phyloP scores from a whole-genome alignment of 1,140 invertebrate species.

The Doryteuthis pealeii region DNA sequence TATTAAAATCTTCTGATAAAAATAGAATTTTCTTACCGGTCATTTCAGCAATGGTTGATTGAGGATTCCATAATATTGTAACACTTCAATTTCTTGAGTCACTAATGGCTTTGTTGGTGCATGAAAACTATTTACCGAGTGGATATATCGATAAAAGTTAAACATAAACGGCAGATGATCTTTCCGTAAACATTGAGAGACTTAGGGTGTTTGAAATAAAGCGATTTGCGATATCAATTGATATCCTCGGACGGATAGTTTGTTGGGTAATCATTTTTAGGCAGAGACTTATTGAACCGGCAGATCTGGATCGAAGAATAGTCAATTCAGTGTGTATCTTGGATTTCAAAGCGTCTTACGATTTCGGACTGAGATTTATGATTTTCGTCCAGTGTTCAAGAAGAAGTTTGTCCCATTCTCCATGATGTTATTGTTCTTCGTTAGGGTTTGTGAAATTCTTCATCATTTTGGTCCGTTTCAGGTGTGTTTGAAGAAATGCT shows the following conservation, averaged over 20 bases:
- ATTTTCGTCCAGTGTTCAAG: too few relatives aligned
- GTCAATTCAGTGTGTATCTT: background rate
- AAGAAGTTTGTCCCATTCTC: too few relatives aligned
- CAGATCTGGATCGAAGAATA: background rate
- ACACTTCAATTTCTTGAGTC: constrained; percentile 90
- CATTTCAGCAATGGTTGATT: constrained; percentile 80
- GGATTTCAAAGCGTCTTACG: too few relatives aligned
- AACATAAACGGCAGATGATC: constrained; percentile 97
- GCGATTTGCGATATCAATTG: constrained; percentile 82
- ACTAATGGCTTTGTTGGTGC: constrained; percentile 92
- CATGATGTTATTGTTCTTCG: too few relatives aligned
- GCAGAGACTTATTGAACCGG: constrained; percentile 45
- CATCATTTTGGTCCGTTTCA: too few relatives aligned
- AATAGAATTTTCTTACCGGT: constrained; percentile 68
- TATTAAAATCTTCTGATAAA: background rate
- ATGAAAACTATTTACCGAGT: constrained; percentile 85
- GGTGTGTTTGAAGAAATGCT: too few relatives aligned
- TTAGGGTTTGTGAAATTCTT: too few relatives aligned
- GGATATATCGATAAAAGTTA: constrained; percentile 79
- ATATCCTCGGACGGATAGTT: constrained; percentile 86
- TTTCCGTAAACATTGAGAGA: constrained; percentile 85
- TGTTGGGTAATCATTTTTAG: constrained; percentile 85
- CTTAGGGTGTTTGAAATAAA: constrained; percentile 87
- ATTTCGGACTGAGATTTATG: too few relatives aligned
- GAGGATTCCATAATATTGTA: constrained; percentile 87